Evolutionary conservation across 2,797 vertebrate genomes (phyloP), one percentile per base, ranked within the genome.

Genomic region (Anguilla pacifica): DNA sequence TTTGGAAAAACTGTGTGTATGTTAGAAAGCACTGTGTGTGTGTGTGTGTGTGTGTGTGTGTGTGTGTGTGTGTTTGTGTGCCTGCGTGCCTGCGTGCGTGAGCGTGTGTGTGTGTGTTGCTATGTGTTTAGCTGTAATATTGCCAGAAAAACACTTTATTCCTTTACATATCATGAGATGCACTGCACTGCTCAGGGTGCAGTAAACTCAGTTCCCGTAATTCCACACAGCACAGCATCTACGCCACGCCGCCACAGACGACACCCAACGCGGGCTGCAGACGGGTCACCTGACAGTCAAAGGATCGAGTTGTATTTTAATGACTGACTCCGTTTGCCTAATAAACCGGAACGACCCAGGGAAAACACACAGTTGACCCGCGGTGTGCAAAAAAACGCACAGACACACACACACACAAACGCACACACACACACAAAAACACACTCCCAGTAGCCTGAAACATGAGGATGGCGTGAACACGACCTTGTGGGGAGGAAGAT

Each of bases 261-360:
- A 90, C 90, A 89, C 82, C 67, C 1, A 90, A 88, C 46, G 87
- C 90, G 55, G 86, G 88, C 92, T 93, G 89, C 91, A 90, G 89
- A 90, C 83, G 43, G 92, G 92, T 90, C 92, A 88, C 88, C 89
- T 92, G 93, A 94, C 94, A 92, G 92, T 91, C 89, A 86, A 77
- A 35, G 90, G 90, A 90, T 94, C 90, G 95, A 95, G 96, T 93
- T 85, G 91, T 88, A 94, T 55, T 85, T 67, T 87, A 51, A 67
- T 91, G 92, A 93, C 92, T 89, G 89, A 88, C 89, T 96, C 95
- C 95, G 96, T 95, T 95, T 95, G 95, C 95, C 88, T 90, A 90
- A 92, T 91, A 92, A 92, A 93, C 87, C 28, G 59, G 86, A 92
- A 91, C 89, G 87, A 86, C 89, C 91, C 1, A 70, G 89, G 91